Evolutionary conservation across 2,113 vertebrate species (phyloP), one percentile per base, ranked within the genome.

Genomic region (Castor canadensis): DNA sequence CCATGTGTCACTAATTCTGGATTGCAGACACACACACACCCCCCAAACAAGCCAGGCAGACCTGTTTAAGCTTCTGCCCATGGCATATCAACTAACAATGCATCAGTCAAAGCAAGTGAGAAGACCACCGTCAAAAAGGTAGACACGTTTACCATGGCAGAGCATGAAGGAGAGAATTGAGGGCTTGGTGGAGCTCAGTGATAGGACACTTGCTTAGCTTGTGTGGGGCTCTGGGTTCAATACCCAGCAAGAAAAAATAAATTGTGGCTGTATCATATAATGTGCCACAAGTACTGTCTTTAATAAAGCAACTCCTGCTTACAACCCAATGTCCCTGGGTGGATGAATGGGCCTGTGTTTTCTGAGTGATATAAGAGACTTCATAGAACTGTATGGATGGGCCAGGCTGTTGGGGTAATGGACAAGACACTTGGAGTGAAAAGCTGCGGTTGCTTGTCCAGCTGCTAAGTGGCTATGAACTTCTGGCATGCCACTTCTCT

Each of bases 401-500:
- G 69, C 54, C 72, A 43, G 71, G 81, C 49, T 26, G 13, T 38
- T 87, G 32, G 75, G 72, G 71, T 54, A 60, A 86, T 22, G 32
- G 64, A 69, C 72, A 79, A 38, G 28, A 79, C 64, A 60, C 5
- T 47, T 35, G 64, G 73, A 71, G 20, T 69, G 38, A 75, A 45
- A 87, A 72, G 32, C 47, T 71, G 56, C 84, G 15, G 35, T 58
- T 76, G 88, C 69, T 90, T 62, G 3, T 89, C 75, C 17, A 77
- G 54, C 58, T 67, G 64, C 79, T 45, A 71, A 77, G 49, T 87
- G 58, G 67, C n/a, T n/a, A 1, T 3, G n/a, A 26, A 73, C 43
- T 32, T 87, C 67, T 86, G 66, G 38, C 54, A 71, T 92, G 79
- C 45, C 58, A 10, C 76, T 80, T 89, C 71, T 95, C 87, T 87